Conservation (phyloP, 2,113 vertebrate species). For the Naja naja region DNA sequence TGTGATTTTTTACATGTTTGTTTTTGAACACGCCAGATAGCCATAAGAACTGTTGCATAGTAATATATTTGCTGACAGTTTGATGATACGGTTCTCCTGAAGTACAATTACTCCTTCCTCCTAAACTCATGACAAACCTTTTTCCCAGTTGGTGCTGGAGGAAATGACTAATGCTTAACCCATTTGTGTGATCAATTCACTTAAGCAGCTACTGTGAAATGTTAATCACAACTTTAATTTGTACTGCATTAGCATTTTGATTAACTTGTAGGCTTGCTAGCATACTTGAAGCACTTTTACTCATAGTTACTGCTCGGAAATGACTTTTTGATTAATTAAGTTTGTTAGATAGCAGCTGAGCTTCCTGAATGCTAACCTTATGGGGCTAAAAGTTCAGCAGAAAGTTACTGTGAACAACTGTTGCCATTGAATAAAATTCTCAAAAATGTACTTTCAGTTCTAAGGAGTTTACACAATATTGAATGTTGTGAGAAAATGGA, state of each 20-base stretch:
- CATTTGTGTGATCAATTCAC: constrained; percentile 90
- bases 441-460: constrained; percentile 52
- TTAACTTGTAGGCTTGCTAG: constrained; percentile 94
- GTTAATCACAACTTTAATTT: constrained; percentile 99
- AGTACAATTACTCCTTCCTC: constrained; percentile 60
- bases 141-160: constrained; percentile 76
- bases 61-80: constrained; percentile 56
- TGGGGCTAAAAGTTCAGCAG: constrained; percentile 81
- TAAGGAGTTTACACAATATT: constrained; percentile 72
- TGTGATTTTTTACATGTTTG: constrained; percentile 20
- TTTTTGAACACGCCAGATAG: not conserved
- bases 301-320: constrained; percentile 89
- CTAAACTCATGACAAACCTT: constrained; percentile 72
- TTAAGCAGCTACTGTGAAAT: constrained; percentile 97
- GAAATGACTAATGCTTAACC: constrained; percentile 88
- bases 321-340: constrained; percentile 97
- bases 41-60: constrained; percentile 58
- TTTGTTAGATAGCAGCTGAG: constrained; percentile 94
- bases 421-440: constrained; percentile 71
- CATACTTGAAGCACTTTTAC: constrained; percentile 90
- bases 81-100: constrained; percentile 59
- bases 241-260: constrained; percentile 98
- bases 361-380: constrained; percentile 87
- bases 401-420: constrained; percentile 79
- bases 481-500: constrained; percentile 48